These are phyloP conservation scores for Ariopsis seemanni DNA, from an alignment of 2,113 vertebrate species.

Conservation along the genomic window DNA sequence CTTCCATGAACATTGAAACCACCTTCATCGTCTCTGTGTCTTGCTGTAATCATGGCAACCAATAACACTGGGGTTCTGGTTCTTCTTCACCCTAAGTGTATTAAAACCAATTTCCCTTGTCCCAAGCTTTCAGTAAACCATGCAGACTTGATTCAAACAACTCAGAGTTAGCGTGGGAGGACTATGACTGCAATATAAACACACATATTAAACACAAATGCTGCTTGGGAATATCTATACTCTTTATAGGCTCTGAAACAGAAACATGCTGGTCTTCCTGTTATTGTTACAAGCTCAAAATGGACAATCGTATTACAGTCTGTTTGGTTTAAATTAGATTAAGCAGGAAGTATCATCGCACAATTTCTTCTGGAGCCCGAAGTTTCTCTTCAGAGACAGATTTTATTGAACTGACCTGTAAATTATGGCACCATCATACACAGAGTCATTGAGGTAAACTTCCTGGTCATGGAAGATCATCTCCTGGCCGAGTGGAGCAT, in stretches of 20 bases:
- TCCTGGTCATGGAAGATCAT: conserved; percentile 73
- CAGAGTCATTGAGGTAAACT: conserved; percentile 90
- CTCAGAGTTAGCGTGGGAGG: conserved; percentile 27
- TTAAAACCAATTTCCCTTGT: conserved; percentile 28
- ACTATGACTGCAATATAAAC: too few relatives aligned
- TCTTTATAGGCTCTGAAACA: background rate
- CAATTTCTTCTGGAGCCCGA: background rate
- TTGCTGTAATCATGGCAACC: conserved; percentile 61
- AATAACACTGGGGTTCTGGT: conserved; percentile 54
- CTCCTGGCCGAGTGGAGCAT: conserved; percentile 83
- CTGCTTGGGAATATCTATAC: background rate
- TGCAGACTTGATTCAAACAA: conserved; percentile 19
- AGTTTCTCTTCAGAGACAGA: background rate
- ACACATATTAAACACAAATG: background rate
- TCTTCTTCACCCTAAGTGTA: conserved; percentile 21
- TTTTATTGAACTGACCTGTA: conserved; percentile 78
- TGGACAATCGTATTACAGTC: background rate
- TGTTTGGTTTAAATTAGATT: background rate
- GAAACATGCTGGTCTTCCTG: conserved; percentile 12
- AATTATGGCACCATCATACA: conserved; percentile 90
- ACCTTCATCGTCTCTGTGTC: conserved; percentile 52
- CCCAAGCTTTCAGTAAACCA: conserved; percentile 6
- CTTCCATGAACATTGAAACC: conserved; percentile 57
- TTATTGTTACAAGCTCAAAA: conserved; percentile 24
- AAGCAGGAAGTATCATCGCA: conserved; percentile 7